A percentile compares a stretch with the other conserved stretches of the same genome.
Conservation (phyloP, 2,797 vertebrate species). For the Anomalospiza imberbis region DNA sequence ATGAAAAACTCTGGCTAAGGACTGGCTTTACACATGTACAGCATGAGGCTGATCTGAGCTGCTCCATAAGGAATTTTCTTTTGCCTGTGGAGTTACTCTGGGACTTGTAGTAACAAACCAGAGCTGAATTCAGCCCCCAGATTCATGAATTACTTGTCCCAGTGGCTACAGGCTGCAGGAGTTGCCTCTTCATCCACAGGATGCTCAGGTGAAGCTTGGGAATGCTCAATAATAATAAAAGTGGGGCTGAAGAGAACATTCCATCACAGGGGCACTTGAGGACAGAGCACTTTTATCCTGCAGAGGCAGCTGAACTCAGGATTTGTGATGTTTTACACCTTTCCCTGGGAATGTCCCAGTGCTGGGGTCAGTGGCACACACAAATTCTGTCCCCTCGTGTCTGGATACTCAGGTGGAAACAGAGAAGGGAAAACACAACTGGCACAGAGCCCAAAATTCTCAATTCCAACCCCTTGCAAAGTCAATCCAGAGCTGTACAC, state of each 20-base stretch:
- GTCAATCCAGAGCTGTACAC: background rate
- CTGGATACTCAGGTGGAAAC: background rate
- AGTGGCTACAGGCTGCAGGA: background rate
- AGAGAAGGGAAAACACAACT: background rate
- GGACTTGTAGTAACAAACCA: background rate
- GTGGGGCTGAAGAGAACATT: background rate
- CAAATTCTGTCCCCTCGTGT: rapidly evolving
- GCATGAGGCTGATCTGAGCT: background rate
- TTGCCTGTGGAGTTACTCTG: background rate
- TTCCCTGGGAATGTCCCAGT: no score
- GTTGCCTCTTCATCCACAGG: background rate
- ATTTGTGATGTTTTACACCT: background rate
- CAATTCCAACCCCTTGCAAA: background rate
- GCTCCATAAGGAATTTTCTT: background rate
- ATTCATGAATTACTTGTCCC: background rate
- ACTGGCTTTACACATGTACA: background rate
- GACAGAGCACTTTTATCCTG: background rate
- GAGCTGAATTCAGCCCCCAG: background rate
- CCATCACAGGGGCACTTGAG: background rate
- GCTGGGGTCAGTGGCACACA: background rate
- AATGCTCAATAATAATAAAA: background rate
- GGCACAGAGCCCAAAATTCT: background rate
- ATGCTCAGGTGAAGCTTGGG: background rate
- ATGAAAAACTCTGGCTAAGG: conserved; percentile 7
- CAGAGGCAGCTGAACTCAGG: background rate